Evolutionary conservation across 2,113 vertebrate species (phyloP), one percentile per base, ranked within the genome.

Genomic region (Scatophagus argus): DNA sequence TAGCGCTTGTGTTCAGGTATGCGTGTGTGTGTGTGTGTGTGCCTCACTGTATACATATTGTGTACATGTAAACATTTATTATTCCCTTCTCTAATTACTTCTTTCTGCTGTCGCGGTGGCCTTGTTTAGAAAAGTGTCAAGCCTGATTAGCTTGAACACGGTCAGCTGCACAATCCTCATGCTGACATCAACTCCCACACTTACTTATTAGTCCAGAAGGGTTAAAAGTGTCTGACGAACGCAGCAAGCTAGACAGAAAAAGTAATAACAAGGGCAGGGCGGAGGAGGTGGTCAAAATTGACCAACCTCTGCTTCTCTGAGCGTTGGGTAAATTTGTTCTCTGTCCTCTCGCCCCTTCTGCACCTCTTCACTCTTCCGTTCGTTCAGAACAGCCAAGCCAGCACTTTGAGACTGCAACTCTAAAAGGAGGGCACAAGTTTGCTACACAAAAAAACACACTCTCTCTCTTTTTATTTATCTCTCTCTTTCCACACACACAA

Each of bases 61-160:
- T 36, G 46, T 56, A 69, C 68, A 78, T 79, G 79, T 34, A 49
- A 73, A 74, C 44, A 41, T 80, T 77, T 83, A 46, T 83, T 90
- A 90, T 77, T 90, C 87, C 84, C 82, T 61, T 69, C 32, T 76
- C 82, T 85, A 91, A 91, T 90, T 83, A 89, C 41, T 56, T 23
- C 23, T 59, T 77, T 83, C 21, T 81, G 76, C 79, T 83, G 72
- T 34, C 16, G 67, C 10, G 52, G 81, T 87, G 82, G 77, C 80
- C 76, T 85, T 65, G 86, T 61, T 79, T 61, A 60, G 49, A 58
- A 60, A 68, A 38, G 59, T 72, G 64, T 80, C 72, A 38, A 61
- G 67, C 46, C 70, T 82, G 72, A 88, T 81, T 88, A 85, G 43
- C 70, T 68, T 25, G 47, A 79, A 86, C 43, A 16, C 17, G 13